These are phyloP conservation scores for Cephalopterus ornatus DNA, from an alignment of 2,113 vertebrate genomes.

Conservation along the genomic window DNA sequence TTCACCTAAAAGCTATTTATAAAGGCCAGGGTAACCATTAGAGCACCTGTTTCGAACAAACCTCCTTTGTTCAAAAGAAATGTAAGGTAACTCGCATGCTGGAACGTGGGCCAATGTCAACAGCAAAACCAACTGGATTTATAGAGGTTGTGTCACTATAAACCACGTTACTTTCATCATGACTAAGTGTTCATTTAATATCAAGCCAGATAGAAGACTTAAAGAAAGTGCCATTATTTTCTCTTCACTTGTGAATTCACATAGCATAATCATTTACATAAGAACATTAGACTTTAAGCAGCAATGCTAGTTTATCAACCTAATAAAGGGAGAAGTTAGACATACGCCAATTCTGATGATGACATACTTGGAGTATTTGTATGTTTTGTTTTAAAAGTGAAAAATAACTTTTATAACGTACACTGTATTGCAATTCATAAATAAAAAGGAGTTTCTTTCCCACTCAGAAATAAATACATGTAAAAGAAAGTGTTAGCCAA, in stretches of 20 bases:
- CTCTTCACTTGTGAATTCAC: neutral
- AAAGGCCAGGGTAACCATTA: neutral
- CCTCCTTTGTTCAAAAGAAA: slow-evolving; percentile 45
- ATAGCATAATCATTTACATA: neutral
- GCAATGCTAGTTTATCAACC: neutral
- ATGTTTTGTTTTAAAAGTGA: neutral
- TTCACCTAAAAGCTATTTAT: slow-evolving; percentile 47
- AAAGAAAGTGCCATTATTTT: neutral
- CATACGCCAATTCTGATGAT: neutral
- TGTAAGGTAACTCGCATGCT: neutral
- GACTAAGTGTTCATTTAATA: neutral
- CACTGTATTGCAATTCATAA: neutral
- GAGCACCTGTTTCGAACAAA: slow-evolving; percentile 50
- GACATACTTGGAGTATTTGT: neutral
- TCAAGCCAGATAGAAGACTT: neutral
- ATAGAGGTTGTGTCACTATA: neutral
- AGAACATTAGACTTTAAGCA: neutral
- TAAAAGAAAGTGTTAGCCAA: neutral
- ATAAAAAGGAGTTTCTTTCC: neutral
- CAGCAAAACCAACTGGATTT: slow-evolving; percentile 16
- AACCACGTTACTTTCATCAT: neutral
- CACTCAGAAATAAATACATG: neutral
- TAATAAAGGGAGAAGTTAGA: neutral
- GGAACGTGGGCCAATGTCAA: slow-evolving; percentile 22
- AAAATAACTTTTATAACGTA: neutral